phyloP scores from a whole-genome alignment of 2,113 vertebrate species.

The Turnix velox region DNA sequence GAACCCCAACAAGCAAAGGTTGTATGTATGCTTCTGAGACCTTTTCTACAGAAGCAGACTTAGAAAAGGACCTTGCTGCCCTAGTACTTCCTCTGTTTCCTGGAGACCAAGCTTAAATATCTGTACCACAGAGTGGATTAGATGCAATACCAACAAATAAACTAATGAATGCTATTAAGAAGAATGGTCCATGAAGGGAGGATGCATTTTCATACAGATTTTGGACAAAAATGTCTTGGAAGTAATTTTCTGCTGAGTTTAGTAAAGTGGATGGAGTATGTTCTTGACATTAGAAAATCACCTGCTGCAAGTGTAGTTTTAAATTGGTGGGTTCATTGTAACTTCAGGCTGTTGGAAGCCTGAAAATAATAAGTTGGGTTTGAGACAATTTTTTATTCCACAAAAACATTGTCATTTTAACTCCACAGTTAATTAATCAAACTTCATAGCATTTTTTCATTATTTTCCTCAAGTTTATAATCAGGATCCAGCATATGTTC shows the following conservation, averaged over 20 bases:
- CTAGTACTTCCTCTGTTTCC: neutral
- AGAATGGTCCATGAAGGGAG: neutral
- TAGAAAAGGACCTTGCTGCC: neutral
- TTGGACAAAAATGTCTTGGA: neutral
- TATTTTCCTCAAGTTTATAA: neutral
- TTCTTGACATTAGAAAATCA: neutral
- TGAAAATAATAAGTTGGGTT: neutral
- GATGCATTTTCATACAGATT: neutral
- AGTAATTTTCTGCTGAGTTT: neutral
- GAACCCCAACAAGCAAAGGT: neutral
- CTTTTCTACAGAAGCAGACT: neutral
- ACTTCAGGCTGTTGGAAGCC: neutral
- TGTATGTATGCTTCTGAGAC: neutral
- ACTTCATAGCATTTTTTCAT: neutral
- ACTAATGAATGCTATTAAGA: neutral
- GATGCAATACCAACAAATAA: neutral
- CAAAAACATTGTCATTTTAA: neutral
- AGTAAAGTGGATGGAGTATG: neutral
- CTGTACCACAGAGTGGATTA: neutral
- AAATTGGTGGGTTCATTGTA: neutral
- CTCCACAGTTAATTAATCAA: neutral
- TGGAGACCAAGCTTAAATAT: neutral
- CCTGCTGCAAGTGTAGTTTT: neutral
- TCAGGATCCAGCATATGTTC: neutral
- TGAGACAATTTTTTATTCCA: neutral